Conservation (phyloP, 2,888 invertebrate species). For the Lithosia quadra region DNA sequence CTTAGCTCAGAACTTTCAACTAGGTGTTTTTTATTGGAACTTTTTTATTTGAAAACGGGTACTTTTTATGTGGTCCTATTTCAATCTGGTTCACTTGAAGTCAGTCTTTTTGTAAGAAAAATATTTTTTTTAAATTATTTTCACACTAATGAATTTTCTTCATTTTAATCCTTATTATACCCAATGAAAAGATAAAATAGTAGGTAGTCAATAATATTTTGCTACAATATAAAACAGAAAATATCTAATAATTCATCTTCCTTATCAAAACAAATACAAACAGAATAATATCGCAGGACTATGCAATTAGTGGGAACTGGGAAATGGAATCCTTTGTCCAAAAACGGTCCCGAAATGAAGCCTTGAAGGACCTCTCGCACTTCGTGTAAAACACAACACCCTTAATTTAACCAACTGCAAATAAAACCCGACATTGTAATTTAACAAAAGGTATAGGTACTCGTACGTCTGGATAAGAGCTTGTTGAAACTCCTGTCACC, state of each 20-base stretch:
- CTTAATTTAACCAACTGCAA: constrained; percentile 43
- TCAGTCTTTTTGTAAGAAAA: too few relatives aligned
- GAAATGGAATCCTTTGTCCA: constrained; percentile 42
- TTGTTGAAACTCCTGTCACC: constrained; percentile 32
- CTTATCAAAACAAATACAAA: constrained; percentile 38
- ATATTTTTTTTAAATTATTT: too few relatives aligned
- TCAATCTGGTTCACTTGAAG: too few relatives aligned
- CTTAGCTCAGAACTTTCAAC: too few relatives aligned
- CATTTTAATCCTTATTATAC: too few relatives aligned
- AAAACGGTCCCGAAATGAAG: constrained; percentile 29
- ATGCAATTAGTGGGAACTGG: constrained; percentile 36
- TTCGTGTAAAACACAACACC: constrained; percentile 38
- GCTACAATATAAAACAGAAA: not conserved
- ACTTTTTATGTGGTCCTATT: too few relatives aligned
- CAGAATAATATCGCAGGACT: constrained; percentile 34
- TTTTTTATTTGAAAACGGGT: too few relatives aligned
- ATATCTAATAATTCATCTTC: constrained; percentile 7
- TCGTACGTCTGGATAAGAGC: constrained; percentile 33
- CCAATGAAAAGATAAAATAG: too few relatives aligned
- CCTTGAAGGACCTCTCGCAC: constrained; percentile 28
- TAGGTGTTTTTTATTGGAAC: too few relatives aligned
- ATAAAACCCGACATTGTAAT: constrained; percentile 46
- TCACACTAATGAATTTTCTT: too few relatives aligned
- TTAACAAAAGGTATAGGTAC: constrained; percentile 52
- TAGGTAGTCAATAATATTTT: too few relatives aligned